A percentile compares a stretch with the other conserved stretches of the same genome.
Evolutionary conservation across 23 tunicate species (phyloP).

Genomic region (Pegea sp.): DNA sequence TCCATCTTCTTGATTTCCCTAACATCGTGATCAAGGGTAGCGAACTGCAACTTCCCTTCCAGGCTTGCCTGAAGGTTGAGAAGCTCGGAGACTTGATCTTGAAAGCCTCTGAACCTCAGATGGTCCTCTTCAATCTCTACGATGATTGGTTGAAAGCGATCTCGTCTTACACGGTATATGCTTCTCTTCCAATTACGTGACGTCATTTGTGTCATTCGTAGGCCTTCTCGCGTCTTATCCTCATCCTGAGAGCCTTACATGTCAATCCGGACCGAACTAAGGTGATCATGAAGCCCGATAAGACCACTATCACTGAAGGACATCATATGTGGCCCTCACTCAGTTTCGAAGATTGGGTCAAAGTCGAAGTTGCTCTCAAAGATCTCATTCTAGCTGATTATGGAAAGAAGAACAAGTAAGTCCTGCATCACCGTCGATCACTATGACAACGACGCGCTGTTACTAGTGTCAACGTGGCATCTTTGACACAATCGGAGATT

Average conservation of each 20-base stretch:
- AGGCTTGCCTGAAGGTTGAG: conserved; percentile 99
- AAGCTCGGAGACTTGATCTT: conserved; percentile 95
- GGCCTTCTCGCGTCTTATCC: conserved; percentile 98
- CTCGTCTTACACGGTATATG: conserved; percentile 88
- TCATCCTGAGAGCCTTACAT: conserved; percentile 94
- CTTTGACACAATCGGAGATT: conserved; percentile 96
- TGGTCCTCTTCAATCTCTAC: conserved; percentile 99
- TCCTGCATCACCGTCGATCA: too few species aligned
- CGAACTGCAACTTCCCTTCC: conserved; percentile 98
- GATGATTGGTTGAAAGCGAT: conserved; percentile 99
- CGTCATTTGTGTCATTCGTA: neutral
- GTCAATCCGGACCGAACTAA: conserved; percentile 99
- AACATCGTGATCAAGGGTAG: conserved; percentile 99
- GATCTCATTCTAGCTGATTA: conserved; percentile 98
- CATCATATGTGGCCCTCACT: conserved; percentile 99
- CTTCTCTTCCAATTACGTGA: neutral
- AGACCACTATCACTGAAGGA: conserved; percentile 93
- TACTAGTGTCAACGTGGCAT: conserved; percentile 94
- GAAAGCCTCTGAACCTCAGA: conserved; percentile 99
- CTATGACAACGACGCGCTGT: too few species aligned
- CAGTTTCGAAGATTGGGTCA: conserved; percentile 98
- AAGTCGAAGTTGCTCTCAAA: conserved; percentile 96
- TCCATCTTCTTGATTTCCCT: conserved; percentile 98
- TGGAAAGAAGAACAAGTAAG: conserved; percentile 99
- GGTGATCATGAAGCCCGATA: conserved; percentile 97